Evolutionary conservation across 1,140 invertebrate genomes (phyloP).

Genomic region (Adoxophyes honmai): DNA sequence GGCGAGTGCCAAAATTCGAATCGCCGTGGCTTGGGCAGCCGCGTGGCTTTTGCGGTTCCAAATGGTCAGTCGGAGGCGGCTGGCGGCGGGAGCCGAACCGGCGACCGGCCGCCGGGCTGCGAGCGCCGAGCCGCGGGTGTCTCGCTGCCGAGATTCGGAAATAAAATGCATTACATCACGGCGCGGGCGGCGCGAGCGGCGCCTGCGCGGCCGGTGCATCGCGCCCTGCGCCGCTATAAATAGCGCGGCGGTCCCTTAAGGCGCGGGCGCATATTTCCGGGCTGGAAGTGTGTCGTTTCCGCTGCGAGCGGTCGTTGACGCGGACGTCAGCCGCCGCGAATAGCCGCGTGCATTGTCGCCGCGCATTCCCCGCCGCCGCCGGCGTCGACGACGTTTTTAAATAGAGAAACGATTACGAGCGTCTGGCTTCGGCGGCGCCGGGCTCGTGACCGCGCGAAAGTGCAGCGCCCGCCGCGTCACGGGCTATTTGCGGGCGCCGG

Average conservation of each 20-base stretch:
- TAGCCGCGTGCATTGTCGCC: conserved; percentile 56
- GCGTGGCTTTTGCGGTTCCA: neutral
- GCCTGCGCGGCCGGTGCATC: conserved; percentile 18
- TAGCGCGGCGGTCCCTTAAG: conserved; percentile 70
- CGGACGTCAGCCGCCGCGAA: conserved; percentile 23
- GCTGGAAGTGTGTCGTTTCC: conserved; percentile 74
- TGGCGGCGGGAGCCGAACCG: too few species aligned
- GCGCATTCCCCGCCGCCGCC: conserved; percentile 63
- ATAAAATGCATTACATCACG: conserved; percentile 53
- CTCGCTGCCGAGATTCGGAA: conserved; percentile 32
- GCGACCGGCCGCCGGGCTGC: neutral
- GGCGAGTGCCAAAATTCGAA: conserved; percentile 4
- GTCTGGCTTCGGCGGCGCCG: conserved; percentile 63
- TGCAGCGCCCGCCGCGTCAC: conserved; percentile 71
- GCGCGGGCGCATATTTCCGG: conserved; percentile 71
- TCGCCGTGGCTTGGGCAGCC: neutral
- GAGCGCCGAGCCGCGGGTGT: conserved; percentile 11
- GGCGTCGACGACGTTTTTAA: conserved; percentile 64
- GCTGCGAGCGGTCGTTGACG: conserved; percentile 71
- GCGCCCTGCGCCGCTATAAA: conserved; percentile 59
- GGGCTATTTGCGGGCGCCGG: conserved; percentile 59
- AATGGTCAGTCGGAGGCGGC: neutral
- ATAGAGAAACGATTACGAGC: conserved; percentile 71
- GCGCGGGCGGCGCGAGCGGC: conserved; percentile 22
- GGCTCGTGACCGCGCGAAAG: conserved; percentile 70